A percentile compares a stretch with the other conserved stretches of the same genome.
phyloP scores from a whole-genome alignment of 2,888 invertebrate species.

The Synanthedon formicaeformis region DNA sequence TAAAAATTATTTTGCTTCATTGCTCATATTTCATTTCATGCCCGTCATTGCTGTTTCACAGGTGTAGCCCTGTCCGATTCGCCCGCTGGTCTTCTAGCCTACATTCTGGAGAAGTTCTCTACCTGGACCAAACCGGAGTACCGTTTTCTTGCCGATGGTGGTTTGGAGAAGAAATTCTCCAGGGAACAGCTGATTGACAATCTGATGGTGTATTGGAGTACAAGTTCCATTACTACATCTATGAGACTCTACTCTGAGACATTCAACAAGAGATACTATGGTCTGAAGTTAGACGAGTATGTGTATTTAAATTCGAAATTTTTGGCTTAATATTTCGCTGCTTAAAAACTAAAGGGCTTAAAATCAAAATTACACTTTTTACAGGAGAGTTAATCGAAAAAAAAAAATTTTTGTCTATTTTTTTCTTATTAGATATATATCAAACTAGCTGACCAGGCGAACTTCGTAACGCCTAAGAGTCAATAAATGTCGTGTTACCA shows the following conservation, averaged over 20 bases:
- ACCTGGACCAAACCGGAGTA: constrained; percentile 69
- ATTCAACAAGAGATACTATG: constrained; percentile 19
- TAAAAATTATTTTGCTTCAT: too few relatives aligned
- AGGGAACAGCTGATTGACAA: constrained; percentile 78
- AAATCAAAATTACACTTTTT: too few relatives aligned
- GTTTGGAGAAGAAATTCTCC: constrained; percentile 69
- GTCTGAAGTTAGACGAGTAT: constrained; percentile 22
- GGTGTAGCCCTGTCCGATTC: constrained; percentile 79
- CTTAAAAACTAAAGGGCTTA: too few relatives aligned
- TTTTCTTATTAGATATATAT: too few relatives aligned
- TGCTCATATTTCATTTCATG: too few relatives aligned
- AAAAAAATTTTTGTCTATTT: too few relatives aligned
- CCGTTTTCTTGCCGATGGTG: constrained; percentile 71
- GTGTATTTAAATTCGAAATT: not conserved
- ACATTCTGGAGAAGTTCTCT: constrained; percentile 85
- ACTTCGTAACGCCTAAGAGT: too few relatives aligned
- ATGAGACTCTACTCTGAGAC: constrained; percentile 75
- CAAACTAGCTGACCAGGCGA: too few relatives aligned
- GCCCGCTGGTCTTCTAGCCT: constrained; percentile 84
- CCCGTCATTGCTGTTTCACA: constrained; percentile 17
- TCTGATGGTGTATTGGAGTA: constrained; percentile 82
- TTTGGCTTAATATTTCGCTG: not conserved
- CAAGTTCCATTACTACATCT: constrained; percentile 75
- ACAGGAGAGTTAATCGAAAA: too few relatives aligned
- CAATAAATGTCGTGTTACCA: too few relatives aligned